Evolutionary conservation across 2,888 invertebrate species (phyloP).

Genomic region (Lepidochitona cinerea): DNA sequence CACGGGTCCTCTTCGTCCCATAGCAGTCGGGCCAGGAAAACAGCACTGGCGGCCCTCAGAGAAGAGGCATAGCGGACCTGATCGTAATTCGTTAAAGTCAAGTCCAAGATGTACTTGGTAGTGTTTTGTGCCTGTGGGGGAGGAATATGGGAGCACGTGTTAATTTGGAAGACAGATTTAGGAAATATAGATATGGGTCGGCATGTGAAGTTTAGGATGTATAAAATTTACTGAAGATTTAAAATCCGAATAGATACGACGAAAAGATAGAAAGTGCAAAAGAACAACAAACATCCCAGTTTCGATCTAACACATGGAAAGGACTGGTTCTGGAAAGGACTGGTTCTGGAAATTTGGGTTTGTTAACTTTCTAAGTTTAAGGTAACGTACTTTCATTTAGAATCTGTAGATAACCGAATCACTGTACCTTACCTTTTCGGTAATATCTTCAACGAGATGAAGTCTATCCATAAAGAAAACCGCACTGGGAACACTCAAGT

Average conservation of each 20-base stretch:
- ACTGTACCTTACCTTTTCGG: background rate
- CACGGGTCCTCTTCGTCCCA: constrained; percentile 34
- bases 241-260: background rate
- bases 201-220: no score
- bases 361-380: no score
- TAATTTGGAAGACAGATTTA: no score
- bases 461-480: constrained; percentile 52
- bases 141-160: no score
- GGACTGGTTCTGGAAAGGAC: no score
- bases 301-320: no score
- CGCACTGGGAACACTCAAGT: constrained; percentile 48
- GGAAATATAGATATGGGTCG: no score
- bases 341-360: no score
- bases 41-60: constrained; percentile 47
- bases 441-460: constrained; percentile 35
- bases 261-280: no score
- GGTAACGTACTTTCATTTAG: no score
- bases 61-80: constrained; percentile 48
- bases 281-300: no score
- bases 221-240: background rate
- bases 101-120: constrained; percentile 50
- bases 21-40: constrained; percentile 48
- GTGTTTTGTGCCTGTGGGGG: constrained; percentile 35
- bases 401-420: no score
- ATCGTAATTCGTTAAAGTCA: constrained; percentile 38